Evolutionary conservation across 2,113 vertebrate genomes (phyloP).

Genomic region (Pyrgilauda ruficollis): DNA sequence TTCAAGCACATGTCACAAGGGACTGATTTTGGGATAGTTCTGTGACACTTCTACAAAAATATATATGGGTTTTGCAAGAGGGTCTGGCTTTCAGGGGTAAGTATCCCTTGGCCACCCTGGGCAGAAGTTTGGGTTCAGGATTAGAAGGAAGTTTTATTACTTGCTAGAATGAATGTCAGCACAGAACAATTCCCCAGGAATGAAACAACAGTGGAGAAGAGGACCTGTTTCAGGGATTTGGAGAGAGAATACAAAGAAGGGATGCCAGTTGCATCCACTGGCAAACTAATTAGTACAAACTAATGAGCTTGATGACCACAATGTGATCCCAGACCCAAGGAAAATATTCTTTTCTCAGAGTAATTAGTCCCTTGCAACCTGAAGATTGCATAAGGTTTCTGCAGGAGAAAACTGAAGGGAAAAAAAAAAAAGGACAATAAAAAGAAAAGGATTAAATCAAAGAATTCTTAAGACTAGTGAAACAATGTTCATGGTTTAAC

Average conservation of each 20-base stretch:
- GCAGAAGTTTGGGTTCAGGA: rapidly evolving
- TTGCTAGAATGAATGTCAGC: not conserved
- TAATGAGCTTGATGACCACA: not conserved
- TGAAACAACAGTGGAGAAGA: not conserved
- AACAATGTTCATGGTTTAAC: not conserved
- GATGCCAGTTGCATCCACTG: not conserved
- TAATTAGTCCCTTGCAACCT: not conserved
- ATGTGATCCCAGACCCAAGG: not conserved
- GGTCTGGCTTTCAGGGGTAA: not conserved
- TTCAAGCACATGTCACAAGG: not conserved
- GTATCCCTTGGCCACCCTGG: not conserved
- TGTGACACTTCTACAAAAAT: not conserved
- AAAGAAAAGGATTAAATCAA: not conserved
- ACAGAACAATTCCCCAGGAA: not conserved
- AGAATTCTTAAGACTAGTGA: not conserved
- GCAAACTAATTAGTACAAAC: not conserved
- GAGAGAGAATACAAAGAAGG: not conserved
- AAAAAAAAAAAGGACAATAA: not conserved
- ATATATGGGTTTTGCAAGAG: not conserved
- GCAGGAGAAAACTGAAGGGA: rapidly evolving
- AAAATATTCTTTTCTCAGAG: not conserved
- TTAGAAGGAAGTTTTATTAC: not conserved
- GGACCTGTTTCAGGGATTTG: not conserved
- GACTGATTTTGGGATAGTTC: not conserved
- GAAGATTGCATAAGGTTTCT: not conserved